Evolutionary conservation across 2,888 invertebrate species (phyloP), one percentile per base, ranked within the genome.

Genomic region (Hydropsyche betteni): DNA sequence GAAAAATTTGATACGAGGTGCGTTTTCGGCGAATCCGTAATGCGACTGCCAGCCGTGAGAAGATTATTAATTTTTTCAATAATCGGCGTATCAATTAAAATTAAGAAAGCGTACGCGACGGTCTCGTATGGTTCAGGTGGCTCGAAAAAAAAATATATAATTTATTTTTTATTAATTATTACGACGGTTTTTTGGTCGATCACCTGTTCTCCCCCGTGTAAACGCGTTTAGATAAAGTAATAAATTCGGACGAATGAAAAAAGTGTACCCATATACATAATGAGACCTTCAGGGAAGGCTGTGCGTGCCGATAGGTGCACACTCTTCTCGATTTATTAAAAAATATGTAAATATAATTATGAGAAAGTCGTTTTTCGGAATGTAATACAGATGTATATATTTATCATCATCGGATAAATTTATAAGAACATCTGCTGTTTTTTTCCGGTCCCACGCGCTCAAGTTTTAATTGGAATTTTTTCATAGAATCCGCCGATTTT

Each of bases 341-440:
- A 58, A 58, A 58, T 58, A 58, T 58, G 58, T 58, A 58, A 58
- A 58, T 58, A 58, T 24, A 58, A 58, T 58, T 58, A 58, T 58
- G 58, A 58, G 58, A 58, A 58, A 58, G 58, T 58, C 58, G 58
- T 58, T 58, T 58, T 58, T 58, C 14, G 16, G 58, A 58, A 58
- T 58, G 58, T 58, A 58, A 58, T 58, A 58, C 58, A 58, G 58
- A 58, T 58, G 58, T 58, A 24, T 16, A 24, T 16, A 24, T 58
- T 58, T 58, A 58, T 58, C 58, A 58, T 58, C 58, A 24, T 58
- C 58, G 58, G 58, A 58, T 58, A 58, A 58, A 24, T 14, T 24
- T 24, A 16, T 16, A 5, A 16, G 24, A 58, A 58, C 58, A 58
- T 58, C 58, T 58, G 58, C 58, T 58, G 16, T 58, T 58, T 24